A percentile compares a stretch with the other conserved stretches of the same genome.
phyloP scores from a whole-genome alignment of 1,140 invertebrate species.

The Bombus polaris region DNA sequence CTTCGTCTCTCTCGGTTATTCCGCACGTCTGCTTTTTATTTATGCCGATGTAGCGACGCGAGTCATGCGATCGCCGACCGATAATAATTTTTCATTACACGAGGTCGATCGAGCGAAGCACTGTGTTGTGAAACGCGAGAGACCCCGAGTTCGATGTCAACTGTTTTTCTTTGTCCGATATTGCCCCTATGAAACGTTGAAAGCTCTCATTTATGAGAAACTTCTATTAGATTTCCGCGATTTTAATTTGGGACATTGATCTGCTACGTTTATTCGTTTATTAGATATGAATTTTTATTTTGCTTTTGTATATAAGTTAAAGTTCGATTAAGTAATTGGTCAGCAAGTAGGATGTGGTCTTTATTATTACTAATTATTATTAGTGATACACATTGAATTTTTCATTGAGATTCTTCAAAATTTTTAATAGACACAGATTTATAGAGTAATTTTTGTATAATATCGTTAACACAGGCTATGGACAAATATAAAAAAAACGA shows the following conservation, averaged over 20 bases:
- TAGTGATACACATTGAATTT: too few species aligned
- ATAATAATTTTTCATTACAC: constrained; percentile 68
- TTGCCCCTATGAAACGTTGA: background rate
- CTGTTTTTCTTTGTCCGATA: background rate
- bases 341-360: too few species aligned
- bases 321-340: too few species aligned
- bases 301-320: too few species aligned
- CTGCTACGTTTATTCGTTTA: too few species aligned
- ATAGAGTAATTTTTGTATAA: too few species aligned
- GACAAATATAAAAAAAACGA: too few species aligned
- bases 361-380: too few species aligned
- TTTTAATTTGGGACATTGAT: background rate
- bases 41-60: constrained; percentile 33
- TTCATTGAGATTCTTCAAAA: too few species aligned
- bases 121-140: background rate
- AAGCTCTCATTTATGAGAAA: background rate
- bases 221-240: background rate
- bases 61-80: constrained; percentile 18
- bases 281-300: too few species aligned
- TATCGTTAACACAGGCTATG: too few species aligned
- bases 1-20: constrained; percentile 47
- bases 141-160: background rate
- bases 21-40: constrained; percentile 54
- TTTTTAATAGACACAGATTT: too few species aligned
- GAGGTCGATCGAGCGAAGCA: constrained; percentile 32